Evolutionary conservation across 2,113 vertebrate species (phyloP), one percentile per base, ranked within the genome.

Genomic region (Nesoenas mayeri): DNA sequence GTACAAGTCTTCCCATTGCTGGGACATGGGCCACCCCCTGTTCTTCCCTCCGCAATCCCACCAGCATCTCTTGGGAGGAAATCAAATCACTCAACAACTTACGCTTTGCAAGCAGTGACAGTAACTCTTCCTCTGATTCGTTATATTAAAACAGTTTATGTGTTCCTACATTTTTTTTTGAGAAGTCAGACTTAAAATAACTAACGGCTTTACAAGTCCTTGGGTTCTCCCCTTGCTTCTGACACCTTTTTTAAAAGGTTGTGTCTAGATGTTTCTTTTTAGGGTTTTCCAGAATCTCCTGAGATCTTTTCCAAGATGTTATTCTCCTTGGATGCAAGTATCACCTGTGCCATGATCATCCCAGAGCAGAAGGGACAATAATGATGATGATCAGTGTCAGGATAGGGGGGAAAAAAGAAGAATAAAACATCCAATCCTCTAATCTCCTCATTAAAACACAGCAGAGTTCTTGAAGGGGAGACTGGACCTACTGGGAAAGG

Each of bases 361-460:
- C n/a, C 0, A 0, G 22, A 57, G 20, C 12, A 51, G 65, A 57
- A 77, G 58, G 40, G 10, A 42, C 22, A 80, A 18, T 5, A 36
- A 78, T 7, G 47, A 38, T 3, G 25, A 64, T 2, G 32, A 69
- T 32, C 32, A 38, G 75, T 9, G 17, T 11, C 28, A 44, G 17
- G 28, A 10, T 10, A 11, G 2, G 17, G 3, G 7, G 2, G 4
- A 2, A 25, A 10, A 16, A 18, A 25, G 38, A 38, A 38, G 38
- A 44, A 57, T 15, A 24, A 69, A 34, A 53, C 21, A 18, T 14
- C 22, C 56, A 44, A 12, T 61, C 24, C 40, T 71, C 31, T 50
- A 77, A 77, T 5, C 4, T 15, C 21, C 8, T 36, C 4, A 21
- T 15, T 8, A 31, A 60, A 70, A 70, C 19, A 26, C 58, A 47